Evolutionary conservation across 2,113 vertebrate species (phyloP).

Genomic region (Petroica traversi): DNA sequence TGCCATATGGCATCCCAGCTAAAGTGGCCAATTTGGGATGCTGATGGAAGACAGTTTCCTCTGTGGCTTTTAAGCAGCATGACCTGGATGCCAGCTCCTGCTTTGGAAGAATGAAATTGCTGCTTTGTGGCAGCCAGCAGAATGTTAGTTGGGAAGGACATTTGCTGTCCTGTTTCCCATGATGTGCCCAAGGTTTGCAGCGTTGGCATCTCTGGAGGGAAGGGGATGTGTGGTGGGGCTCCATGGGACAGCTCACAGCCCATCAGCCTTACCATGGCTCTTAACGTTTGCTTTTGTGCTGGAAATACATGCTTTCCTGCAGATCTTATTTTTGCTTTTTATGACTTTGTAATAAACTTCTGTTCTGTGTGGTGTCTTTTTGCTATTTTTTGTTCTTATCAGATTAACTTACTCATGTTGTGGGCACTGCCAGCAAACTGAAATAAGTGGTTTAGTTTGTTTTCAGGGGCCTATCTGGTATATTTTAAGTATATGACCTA

Average conservation of each 20-base stretch:
- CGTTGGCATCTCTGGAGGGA: not conserved
- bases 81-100: not conserved
- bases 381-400: not conserved
- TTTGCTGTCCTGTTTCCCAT: not conserved
- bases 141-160: not conserved
- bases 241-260: fast-evolving
- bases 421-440: not conserved
- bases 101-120: not conserved
- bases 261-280: not conserved
- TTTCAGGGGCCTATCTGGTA: not conserved
- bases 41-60: not conserved
- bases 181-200: not conserved
- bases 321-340: not conserved
- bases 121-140: not conserved
- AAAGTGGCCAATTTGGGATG: not conserved
- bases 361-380: not conserved
- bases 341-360: not conserved
- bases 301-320: not conserved
- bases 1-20: not conserved
- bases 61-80: not conserved
- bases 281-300: not conserved
- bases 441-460: not conserved
- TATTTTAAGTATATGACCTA: not conserved
- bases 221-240: not conserved
- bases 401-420: not conserved